phyloP scores from a whole-genome alignment of 2,797 vertebrate genomes.

The Helarctos malayanus region DNA sequence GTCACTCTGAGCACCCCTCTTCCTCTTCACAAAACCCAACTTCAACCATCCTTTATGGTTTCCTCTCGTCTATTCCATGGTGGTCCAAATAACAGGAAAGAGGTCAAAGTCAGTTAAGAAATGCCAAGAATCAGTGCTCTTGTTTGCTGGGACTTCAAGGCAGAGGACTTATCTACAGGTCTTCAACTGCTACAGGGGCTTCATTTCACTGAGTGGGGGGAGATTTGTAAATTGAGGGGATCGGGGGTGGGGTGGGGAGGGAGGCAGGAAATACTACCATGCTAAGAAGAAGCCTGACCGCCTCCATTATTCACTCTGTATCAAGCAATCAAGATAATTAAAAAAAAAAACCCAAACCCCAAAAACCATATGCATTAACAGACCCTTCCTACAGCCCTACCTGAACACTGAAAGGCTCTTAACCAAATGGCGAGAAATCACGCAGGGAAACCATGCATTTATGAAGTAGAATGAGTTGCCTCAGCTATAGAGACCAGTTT shows the following conservation, averaged over 20 bases:
- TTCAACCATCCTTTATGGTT: not conserved
- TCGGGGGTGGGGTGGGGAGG: not conserved
- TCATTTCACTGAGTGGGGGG: not conserved
- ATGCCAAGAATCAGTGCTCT: not conserved
- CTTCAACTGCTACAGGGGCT: not conserved
- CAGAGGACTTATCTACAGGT: not conserved
- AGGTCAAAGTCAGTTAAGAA: not conserved
- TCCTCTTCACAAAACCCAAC: not conserved
- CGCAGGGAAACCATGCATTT: not conserved
- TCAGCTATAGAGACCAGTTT: not conserved
- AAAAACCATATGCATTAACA: not conserved
- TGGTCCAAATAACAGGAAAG: not conserved
- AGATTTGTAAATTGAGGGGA: not conserved
- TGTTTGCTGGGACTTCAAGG: not conserved
- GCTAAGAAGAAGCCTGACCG: not conserved
- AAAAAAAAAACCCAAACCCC: not conserved
- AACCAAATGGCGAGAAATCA: not conserved
- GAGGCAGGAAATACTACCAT: not conserved
- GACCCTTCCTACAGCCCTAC: not conserved
- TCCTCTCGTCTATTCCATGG: not conserved
- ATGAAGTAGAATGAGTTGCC: not conserved
- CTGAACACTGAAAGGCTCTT: not conserved
- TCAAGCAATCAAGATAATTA: not conserved
- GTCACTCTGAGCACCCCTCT: not conserved
- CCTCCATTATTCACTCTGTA: not conserved